Base-by-base conservation (phyloP, 2,888 invertebrate species). In the Tricholauxania praeusta region DNA sequence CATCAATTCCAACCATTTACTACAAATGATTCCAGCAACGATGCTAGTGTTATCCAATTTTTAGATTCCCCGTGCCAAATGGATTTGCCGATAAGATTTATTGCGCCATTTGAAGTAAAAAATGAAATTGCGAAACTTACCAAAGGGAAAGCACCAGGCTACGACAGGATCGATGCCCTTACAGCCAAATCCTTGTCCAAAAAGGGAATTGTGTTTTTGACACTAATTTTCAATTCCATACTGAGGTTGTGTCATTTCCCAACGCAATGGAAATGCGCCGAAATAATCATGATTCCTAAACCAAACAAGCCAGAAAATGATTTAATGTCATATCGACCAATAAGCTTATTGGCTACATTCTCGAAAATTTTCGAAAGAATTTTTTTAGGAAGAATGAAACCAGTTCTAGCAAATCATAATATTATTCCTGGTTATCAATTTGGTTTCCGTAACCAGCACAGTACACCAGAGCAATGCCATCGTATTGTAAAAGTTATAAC, bases 241-340 rank as follows among this genome's bases (percentile, higher is more conserved):
- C 17, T 57, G 12, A 17, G 57, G 5, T 22, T 49, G 8, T 19
- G 49, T 8, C n/a, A 49, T 22, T 49, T 49, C 22, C 48, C 65
- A 49, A 49, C 65, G 10, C 12, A 65, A n/a, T 47, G 49, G 65
- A 53, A 55, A 57, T 68, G 68, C 10, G 57, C 68, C 5, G 57
- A 68, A 48, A 68, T 68, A 15, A 47, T 68, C n/a, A 55, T 68
- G 67, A 22, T 67, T 39, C 47, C 67, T 39, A 68, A 57, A 57
- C 59, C 47, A 14, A 39, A 17, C 14, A 68, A 59, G 53, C 57
- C 57, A 6, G 68, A 68, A n/a, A 22, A 53, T 17, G 15, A 47
- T 14, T 19, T 68, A 28, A 28, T 49, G 15, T 68, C 57, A 5
- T 68, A 55, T 19, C 28, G 39, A 12, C 57, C 67, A 28, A 48